Evolutionary conservation across 1,140 invertebrate genomes (phyloP).

Genomic region (Lithobius niger): DNA sequence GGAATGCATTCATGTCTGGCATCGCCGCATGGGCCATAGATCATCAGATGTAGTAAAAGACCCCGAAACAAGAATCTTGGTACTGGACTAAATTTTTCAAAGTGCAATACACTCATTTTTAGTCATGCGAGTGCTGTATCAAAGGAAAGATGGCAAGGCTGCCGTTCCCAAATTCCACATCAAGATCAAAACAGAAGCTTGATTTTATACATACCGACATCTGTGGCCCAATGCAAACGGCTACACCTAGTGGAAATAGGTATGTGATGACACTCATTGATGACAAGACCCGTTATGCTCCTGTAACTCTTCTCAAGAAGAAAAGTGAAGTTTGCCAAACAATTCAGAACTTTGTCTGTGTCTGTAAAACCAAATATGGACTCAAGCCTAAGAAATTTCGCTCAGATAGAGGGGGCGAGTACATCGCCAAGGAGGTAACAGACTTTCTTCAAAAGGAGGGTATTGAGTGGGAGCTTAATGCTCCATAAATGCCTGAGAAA

Average conservation of each 20-base stretch:
- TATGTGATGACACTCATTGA: neutral
- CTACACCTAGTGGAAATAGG: neutral
- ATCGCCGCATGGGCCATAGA: neutral
- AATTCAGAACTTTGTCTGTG: too few relatives aligned
- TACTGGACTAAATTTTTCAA: neutral
- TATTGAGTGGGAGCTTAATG: slow-evolving; percentile 13
- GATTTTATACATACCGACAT: neutral
- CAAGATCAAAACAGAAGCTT: neutral
- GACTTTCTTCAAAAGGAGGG: neutral
- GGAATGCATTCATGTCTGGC: neutral
- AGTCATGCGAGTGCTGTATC: neutral
- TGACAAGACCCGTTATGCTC: neutral
- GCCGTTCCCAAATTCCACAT: neutral
- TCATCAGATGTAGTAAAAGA: too few relatives aligned
- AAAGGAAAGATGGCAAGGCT: neutral
- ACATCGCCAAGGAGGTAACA: too few relatives aligned
- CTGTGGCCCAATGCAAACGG: neutral
- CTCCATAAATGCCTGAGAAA: slow-evolving; percentile 17
- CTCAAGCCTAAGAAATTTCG: too few relatives aligned
- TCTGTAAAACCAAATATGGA: too few relatives aligned
- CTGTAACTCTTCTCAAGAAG: neutral
- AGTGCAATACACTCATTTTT: too few relatives aligned
- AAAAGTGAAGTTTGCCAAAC: neutral
- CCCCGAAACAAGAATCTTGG: neutral
- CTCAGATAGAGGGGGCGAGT: too few relatives aligned